phyloP scores from a whole-genome alignment of 2,113 vertebrate species.

The Hippocampus barbouri region DNA sequence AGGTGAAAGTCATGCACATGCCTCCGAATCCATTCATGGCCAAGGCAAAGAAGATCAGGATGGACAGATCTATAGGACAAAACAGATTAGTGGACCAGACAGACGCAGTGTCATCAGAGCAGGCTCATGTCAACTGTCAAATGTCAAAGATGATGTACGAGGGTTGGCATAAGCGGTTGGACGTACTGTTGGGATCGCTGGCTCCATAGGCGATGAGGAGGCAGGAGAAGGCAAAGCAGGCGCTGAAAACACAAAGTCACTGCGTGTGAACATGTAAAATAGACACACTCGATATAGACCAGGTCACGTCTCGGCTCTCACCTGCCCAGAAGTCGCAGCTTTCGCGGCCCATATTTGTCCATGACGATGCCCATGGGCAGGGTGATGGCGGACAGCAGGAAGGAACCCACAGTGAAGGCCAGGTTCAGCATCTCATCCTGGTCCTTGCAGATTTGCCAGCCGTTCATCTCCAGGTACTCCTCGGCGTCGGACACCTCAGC shows the following conservation, averaged over 20 bases:
- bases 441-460: conserved; percentile 89
- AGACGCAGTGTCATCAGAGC: background rate
- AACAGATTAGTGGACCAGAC: conserved; percentile 3
- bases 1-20: conserved; percentile 99
- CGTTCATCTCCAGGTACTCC: conserved; percentile 73
- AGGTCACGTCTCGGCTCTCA: conserved; percentile 50
- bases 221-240: conserved; percentile 90
- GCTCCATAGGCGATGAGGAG: conserved; percentile 92
- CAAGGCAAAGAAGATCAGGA: conserved; percentile 93
- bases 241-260: conserved; percentile 67
- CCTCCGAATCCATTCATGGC: conserved; percentile 95
- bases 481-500: conserved; percentile 30
- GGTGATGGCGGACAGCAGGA: conserved; percentile 93
- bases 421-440: conserved; percentile 97
- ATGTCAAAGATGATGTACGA: background rate
- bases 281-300: background rate
- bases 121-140: background rate
- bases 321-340: conserved; percentile 93
- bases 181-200: conserved; percentile 87
- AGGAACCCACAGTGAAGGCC: conserved; percentile 96
- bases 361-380: conserved; percentile 95
- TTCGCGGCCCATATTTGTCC: conserved; percentile 96
- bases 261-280: background rate
- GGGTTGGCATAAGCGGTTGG: background rate
- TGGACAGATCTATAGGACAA: conserved; percentile 80